phyloP scores from a whole-genome alignment of 2,888 invertebrate species.

The Cataglyphis albicans region DNA sequence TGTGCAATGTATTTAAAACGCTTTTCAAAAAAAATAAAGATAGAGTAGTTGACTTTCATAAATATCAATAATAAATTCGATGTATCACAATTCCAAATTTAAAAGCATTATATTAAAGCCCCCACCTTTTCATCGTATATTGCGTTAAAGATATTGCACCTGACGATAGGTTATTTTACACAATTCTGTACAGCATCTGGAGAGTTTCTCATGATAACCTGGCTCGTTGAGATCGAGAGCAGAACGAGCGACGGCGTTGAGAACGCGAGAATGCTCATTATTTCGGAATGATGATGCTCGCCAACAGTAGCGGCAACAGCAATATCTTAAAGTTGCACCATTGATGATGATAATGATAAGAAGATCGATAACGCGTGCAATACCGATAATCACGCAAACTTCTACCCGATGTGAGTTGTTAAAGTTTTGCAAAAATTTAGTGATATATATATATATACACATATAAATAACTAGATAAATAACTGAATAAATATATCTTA shows the following conservation, averaged over 20 bases:
- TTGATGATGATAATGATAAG: slow-evolving; percentile 57
- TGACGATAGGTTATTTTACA: slow-evolving; percentile 28
- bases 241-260: slow-evolving; percentile 45
- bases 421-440: slow-evolving; percentile 32
- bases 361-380: slow-evolving; percentile 66
- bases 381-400: slow-evolving; percentile 38
- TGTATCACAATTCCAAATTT: not conserved
- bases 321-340: slow-evolving; percentile 34
- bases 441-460: not conserved
- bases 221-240: slow-evolving; percentile 42
- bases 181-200: slow-evolving; percentile 44
- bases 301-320: not conserved
- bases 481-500: slow-evolving; percentile 11
- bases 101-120: not conserved
- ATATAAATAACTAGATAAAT: slow-evolving; percentile 23
- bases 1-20: not conserved
- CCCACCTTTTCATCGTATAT: slow-evolving; percentile 1
- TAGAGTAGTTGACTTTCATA: not conserved
- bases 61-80: not conserved
- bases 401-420: not conserved
- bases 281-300: slow-evolving; percentile 27
- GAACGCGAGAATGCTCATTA: slow-evolving; percentile 51
- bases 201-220: slow-evolving; percentile 50
- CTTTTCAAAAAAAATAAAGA: not conserved
- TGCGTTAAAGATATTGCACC: slow-evolving; percentile 40